A percentile compares a stretch with the other conserved stretches of the same genome.
These are phyloP conservation scores for Apostichopus parvimensis DNA, from an alignment of 35 echinoderm and acorn worm genomes.

Conservation along the genomic window DNA sequence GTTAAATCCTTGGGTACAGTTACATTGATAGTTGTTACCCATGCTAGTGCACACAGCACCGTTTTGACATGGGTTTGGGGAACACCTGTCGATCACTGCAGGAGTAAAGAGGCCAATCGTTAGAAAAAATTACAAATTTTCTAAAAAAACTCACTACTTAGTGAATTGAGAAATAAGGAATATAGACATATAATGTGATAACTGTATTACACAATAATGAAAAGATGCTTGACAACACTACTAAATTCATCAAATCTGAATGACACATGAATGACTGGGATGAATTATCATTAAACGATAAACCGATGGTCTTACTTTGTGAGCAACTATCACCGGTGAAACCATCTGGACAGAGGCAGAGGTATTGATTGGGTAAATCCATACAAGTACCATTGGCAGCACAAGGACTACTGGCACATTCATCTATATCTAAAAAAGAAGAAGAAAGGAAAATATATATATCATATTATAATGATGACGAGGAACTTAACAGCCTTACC, in stretches of 20 bases:
- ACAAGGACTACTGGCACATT: conserved; percentile 73
- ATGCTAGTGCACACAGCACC: conserved; percentile 30
- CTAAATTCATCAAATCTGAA: no score
- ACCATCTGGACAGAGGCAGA: conserved; percentile 69
- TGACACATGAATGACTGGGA: no score
- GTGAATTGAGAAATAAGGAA: no score
- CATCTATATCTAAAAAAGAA: conserved; percentile 56
- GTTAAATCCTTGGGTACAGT: conserved; percentile 38
- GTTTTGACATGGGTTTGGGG: conserved; percentile 54
- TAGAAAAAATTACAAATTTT: no score
- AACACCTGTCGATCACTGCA: conserved; percentile 53
- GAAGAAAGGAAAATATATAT: not conserved
- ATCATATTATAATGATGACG: no score
- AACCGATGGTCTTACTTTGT: conserved; percentile 17
- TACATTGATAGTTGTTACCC: conserved; percentile 40
- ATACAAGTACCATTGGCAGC: conserved; percentile 59
- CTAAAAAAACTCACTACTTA: no score
- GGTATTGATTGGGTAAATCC: conserved; percentile 51
- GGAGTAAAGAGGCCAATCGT: not conserved
- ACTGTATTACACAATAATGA: no score
- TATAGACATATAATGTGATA: no score
- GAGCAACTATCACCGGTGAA: conserved; percentile 65
- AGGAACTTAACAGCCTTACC: no score
- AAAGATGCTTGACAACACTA: no score
- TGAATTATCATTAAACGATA: not conserved